Evolutionary conservation across 2,888 invertebrate genomes (phyloP), one percentile per base, ranked within the genome.

Genomic region (Ichneumoninae sp.): DNA sequence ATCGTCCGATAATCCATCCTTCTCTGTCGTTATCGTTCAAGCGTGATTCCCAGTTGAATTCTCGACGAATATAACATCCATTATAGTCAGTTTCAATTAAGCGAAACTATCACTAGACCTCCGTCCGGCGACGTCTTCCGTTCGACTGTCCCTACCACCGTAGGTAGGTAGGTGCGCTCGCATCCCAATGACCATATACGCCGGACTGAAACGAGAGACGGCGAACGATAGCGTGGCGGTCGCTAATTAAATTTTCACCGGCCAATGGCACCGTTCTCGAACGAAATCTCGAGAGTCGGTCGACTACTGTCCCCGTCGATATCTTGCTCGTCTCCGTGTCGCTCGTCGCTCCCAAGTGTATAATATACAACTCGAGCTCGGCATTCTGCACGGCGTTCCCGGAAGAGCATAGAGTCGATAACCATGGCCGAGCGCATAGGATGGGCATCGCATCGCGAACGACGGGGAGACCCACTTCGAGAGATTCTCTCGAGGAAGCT

Each of bases 241-340:
- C 54, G 76, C 74, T 83, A 88, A 88, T 88, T 86, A 86, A 86
- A 87, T 87, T 88, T 87, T 88, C 84, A 84, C 44, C 78, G 82
- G 68, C 81, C 83, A 82, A 87, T 84, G 78, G 80, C 62, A 69
- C 57, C 3, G 54, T 82, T 50, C 66, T n/a, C 44, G 68, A 77
- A 85, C 69, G 71, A 85, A 80, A 82, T 84, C 79, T 71, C 66
- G 72, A 36, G 76, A 72, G 81, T 74, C 79, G 44, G 74, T 66
- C 69, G 81, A 81, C 70, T 78, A 70, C 69, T 5, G 40, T 22
- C 57, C 16, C 47, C 26, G 62, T 70, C 62, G 71, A 79, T 62
- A 70, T 52, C 54, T 75, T 57, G 54, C 70, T 81, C 40, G 77
- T 79, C 79, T 81, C 84, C 78, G 66, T 44, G 54, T 68, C 40